phyloP scores from a whole-genome alignment of 2,797 vertebrate species.

The Ambastaia sidthimunki region DNA sequence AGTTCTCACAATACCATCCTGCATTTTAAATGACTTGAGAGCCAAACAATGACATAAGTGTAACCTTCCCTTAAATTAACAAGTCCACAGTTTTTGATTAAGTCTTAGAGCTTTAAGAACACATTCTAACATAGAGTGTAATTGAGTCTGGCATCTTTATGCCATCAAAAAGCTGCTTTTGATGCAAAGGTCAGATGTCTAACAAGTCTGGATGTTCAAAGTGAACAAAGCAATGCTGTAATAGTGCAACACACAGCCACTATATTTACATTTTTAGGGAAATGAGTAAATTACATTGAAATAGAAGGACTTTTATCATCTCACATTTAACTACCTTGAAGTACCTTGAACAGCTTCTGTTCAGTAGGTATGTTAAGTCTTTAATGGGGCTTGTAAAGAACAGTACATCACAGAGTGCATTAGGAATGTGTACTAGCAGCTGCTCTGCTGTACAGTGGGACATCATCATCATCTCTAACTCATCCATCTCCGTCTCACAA shows the following conservation, averaged over 20 bases:
- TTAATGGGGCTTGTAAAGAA: not conserved
- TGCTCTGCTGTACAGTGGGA: not conserved
- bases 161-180: too few relatives aligned
- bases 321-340: not conserved
- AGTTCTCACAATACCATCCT: not conserved
- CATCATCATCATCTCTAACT: not conserved
- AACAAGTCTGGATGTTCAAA: not conserved
- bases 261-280: too few relatives aligned
- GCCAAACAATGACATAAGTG: not conserved
- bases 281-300: not conserved
- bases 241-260: not conserved
- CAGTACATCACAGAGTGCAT: not conserved
- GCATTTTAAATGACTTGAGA: not conserved
- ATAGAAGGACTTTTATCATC: not conserved
- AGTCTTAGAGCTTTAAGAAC: too few relatives aligned
- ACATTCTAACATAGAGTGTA: too few relatives aligned
- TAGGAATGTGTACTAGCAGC: not conserved
- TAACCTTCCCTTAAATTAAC: too few relatives aligned
- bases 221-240: not conserved
- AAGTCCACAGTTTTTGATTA: too few relatives aligned
- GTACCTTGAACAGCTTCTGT: not conserved
- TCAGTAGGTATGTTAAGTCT: not conserved
- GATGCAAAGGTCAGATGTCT: too few relatives aligned
- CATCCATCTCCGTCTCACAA: conserved; percentile 17
- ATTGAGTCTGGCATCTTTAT: too few relatives aligned